Evolutionary conservation across 2,113 vertebrate genomes (phyloP).

Genomic region (Dasyornis broadbenti): DNA sequence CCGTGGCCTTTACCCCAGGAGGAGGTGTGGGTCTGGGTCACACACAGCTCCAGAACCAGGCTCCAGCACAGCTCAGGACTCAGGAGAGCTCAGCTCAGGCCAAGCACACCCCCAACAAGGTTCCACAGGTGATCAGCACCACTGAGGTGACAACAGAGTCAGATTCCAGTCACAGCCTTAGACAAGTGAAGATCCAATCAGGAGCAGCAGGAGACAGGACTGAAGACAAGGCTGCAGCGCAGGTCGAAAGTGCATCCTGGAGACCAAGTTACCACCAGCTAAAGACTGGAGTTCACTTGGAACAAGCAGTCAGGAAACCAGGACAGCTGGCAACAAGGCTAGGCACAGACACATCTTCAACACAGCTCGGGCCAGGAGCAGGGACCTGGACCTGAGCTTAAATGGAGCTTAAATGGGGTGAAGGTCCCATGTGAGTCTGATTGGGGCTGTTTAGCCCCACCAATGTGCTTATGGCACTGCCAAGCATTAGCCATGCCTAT

Average conservation of each 20-base stretch:
- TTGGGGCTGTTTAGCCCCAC: neutral
- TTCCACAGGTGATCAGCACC: neutral
- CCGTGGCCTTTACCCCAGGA: accelerated
- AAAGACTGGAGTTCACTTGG: neutral
- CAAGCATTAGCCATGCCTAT: neutral
- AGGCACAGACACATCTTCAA: neutral
- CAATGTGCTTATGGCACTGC: neutral
- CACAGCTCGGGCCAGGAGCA: neutral
- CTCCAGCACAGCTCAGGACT: neutral
- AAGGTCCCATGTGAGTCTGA: neutral
- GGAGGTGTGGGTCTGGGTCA: neutral
- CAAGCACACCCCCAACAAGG: accelerated
- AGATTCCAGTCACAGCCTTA: neutral
- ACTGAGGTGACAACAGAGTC: neutral
- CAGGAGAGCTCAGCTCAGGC: neutral
- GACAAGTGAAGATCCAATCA: neutral
- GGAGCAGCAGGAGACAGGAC: neutral
- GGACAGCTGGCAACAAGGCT: neutral
- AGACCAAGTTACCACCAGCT: neutral
- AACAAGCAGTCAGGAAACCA: neutral
- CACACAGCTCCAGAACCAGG: neutral
- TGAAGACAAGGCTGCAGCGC: neutral
- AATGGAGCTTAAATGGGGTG: neutral
- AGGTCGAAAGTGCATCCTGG: neutral
- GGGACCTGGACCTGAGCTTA: neutral